These are phyloP conservation scores for Thera britannica DNA, from an alignment of 2,888 invertebrate genomes.

Conservation along the genomic window DNA sequence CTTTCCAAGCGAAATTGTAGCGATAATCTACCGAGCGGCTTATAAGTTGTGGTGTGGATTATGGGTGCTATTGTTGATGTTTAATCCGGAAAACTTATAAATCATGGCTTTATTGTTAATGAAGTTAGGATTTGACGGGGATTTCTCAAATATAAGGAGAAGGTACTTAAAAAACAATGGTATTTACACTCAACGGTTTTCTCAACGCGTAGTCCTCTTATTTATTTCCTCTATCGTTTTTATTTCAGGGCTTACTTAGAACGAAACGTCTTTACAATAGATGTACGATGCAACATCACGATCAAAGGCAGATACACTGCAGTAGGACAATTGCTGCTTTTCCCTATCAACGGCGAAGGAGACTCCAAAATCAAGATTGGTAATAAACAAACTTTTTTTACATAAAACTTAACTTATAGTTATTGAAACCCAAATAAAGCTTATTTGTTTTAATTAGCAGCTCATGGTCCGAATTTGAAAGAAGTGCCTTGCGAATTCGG, in stretches of 20 bases:
- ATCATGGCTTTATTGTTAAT: slow-evolving; percentile 27
- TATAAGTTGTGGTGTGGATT: slow-evolving; percentile 40
- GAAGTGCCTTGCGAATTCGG: no score
- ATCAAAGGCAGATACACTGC: slow-evolving; percentile 81
- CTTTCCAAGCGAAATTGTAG: slow-evolving; percentile 43
- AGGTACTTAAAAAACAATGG: background rate
- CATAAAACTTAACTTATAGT: no score
- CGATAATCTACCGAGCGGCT: slow-evolving; percentile 34
- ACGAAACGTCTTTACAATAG: slow-evolving; percentile 70
- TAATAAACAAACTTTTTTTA: slow-evolving; percentile 39
- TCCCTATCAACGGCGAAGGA: slow-evolving; percentile 80
- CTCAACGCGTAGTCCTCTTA: no score
- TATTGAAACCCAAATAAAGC: no score
- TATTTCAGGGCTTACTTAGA: slow-evolving; percentile 74
- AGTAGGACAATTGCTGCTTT: slow-evolving; percentile 72
- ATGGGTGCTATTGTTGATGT: slow-evolving; percentile 36
- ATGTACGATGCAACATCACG: slow-evolving; percentile 76
- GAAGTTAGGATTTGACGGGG: slow-evolving; percentile 12
- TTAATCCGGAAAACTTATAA: slow-evolving; percentile 33
- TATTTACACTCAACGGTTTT: background rate
- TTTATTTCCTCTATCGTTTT: background rate
- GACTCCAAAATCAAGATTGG: slow-evolving; percentile 80
- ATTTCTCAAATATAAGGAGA: slow-evolving; percentile 6
- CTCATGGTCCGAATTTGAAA: no score
- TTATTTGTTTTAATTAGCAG: no score